phyloP scores from a whole-genome alignment of 1,140 invertebrate species.

The Tetranychus cinnabarinus region DNA sequence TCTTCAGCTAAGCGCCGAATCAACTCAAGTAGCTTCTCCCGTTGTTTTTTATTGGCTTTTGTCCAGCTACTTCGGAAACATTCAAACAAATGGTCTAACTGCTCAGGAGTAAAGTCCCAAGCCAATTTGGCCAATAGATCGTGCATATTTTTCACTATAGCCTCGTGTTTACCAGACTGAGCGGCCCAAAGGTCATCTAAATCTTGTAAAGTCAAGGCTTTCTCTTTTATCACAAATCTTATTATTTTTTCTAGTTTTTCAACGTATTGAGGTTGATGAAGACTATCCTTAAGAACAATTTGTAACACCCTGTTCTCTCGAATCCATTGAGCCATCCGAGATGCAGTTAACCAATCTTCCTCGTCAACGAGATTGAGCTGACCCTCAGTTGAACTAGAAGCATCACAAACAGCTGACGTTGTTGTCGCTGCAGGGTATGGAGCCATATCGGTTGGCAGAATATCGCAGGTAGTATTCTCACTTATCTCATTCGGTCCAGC shows the following conservation, averaged over 20 bases:
- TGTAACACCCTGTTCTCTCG: conserved; percentile 84
- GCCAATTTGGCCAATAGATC: conserved; percentile 85
- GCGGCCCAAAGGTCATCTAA: conserved; percentile 87
- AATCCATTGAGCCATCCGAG: conserved; percentile 86
- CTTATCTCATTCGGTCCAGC: background rate
- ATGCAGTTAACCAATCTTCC: conserved; percentile 78
- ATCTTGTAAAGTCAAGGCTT: conserved; percentile 65
- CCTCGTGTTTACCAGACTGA: conserved; percentile 80
- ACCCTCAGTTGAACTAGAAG: conserved; percentile 21
- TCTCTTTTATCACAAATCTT: conserved; percentile 85
- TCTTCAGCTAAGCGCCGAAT: conserved; percentile 85
- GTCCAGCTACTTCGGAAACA: conserved; percentile 91
- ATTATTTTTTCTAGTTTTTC: conserved; percentile 94
- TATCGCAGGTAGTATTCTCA: background rate
- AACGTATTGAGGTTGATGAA: conserved; percentile 90
- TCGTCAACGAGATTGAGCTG: conserved; percentile 35
- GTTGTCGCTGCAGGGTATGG: background rate
- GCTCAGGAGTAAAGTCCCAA: conserved; percentile 93
- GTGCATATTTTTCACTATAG: conserved; percentile 89
- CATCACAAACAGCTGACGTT: background rate
- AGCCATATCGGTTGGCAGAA: background rate
- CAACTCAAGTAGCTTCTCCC: conserved; percentile 80
- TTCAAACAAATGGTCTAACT: conserved; percentile 87
- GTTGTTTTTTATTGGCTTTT: conserved; percentile 79
- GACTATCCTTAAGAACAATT: conserved; percentile 77